A percentile compares a stretch with the other conserved stretches of the same genome.
These are phyloP conservation scores for Drosophila arizonae DNA, from an alignment of 1,140 invertebrate species.

Conservation along the genomic window DNA sequence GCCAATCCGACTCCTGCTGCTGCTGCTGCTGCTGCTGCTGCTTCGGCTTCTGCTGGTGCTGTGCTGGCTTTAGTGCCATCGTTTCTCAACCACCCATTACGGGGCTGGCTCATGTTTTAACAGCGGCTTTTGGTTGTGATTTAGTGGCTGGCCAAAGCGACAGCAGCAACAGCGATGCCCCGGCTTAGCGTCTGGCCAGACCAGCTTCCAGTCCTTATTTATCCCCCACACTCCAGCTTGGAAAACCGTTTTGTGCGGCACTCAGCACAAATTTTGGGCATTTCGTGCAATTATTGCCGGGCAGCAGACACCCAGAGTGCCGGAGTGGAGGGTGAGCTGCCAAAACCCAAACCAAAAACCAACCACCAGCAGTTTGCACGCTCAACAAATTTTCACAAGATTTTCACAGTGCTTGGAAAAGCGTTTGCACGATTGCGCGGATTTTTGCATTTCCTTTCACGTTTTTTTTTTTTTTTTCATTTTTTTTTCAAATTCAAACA, in stretches of 20 bases:
- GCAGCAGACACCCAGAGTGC: conserved; percentile 26
- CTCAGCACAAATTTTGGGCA: conserved; percentile 72
- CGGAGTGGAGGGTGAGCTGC: background rate
- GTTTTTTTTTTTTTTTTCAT: conserved; percentile 9
- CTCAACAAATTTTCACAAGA: conserved; percentile 81
- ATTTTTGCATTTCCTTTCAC: conserved; percentile 50
- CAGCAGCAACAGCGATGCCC: conserved; percentile 25
- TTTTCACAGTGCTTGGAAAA: conserved; percentile 58
- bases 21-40: background rate
- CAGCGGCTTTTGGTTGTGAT: conserved; percentile 81
- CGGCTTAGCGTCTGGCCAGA: conserved; percentile 72
- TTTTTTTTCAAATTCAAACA: conserved; percentile 33
- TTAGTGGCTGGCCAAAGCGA: conserved; percentile 65
- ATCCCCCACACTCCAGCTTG: background rate
- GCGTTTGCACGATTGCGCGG: conserved; percentile 50
- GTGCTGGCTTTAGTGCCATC: conserved; percentile 2
- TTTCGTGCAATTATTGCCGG: conserved; percentile 75
- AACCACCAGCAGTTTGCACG: conserved; percentile 62
- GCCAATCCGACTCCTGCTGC: background rate
- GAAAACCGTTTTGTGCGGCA: conserved; percentile 55
- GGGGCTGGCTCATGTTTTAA: conserved; percentile 70
- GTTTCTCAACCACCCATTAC: conserved; percentile 54
- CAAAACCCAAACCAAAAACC: conserved; percentile 34
- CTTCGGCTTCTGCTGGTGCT: background rate
- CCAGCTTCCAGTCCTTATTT: conserved; percentile 17